Evolutionary conservation across 2,113 vertebrate genomes (phyloP), one percentile per base, ranked within the genome.

Genomic region (Myanophis thanlyinensis): DNA sequence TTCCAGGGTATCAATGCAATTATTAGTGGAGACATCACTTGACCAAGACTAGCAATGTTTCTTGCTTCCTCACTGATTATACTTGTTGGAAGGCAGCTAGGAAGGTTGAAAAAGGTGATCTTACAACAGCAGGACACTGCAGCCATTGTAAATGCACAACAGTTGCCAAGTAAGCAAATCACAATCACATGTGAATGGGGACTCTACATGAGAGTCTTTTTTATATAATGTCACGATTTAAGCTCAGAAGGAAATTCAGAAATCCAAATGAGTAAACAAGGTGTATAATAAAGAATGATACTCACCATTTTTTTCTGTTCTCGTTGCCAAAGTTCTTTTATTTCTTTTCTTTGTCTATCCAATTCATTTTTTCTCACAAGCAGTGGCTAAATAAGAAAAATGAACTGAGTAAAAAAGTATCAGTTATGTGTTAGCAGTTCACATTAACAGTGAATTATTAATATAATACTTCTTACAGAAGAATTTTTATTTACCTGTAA

Each of bases 241-340:
- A 44, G 35, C 5, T 10, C 3, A 47, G 7, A 48, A 35, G 27
- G 44, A 89, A 89, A 1, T 59, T 51, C 84, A 91, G 51, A 87
- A 94, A 49, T 91, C 91, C 85, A 13, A 89, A 10, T 91, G 25
- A 51, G 12, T 92, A 89, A 5, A 73, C 13, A 40, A 80, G 40
- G 91, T 20, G 0, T 44, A 94, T 93, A 48, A 90, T n/a, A 92
- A 5, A 93, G 84, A 93, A 4, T 92, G 94, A 96, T 94, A 98
- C 98, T 90, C 96, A 98, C 99, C 98, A 99, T 98, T 98, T 99
- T 99, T 97, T 99, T 99, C 95, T 98, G 98, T 96, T 99, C 98
- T 94, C 98, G 98, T 96, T 99, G 99, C 99, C 99, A 99, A 97
- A 99, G 98, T 73, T 99, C 99, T 97, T 99, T 99, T 92, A 99